Percentiles rank a stretch among this genome's conserved stretches.
Evolutionary conservation across 2,797 vertebrate species (phyloP).

Genomic region (Monodelphis domestica): DNA sequence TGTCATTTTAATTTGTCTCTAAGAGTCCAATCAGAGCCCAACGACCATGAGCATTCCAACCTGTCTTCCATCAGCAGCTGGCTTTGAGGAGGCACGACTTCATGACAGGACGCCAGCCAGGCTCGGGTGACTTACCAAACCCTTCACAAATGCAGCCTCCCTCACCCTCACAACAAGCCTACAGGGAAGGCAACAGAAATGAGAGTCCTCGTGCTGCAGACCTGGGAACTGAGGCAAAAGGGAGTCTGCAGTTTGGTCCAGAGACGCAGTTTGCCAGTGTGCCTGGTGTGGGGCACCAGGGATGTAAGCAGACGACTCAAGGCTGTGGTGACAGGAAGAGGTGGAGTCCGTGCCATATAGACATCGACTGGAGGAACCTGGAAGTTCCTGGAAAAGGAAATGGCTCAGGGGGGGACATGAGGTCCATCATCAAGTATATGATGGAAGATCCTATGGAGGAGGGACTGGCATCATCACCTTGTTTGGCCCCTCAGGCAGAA

Average conservation of each 20-base stretch:
- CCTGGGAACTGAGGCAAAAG: fast-evolving
- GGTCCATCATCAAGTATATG: neutral
- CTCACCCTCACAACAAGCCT: neutral
- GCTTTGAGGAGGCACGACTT: slow-evolving; percentile 70
- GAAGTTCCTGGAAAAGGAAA: neutral
- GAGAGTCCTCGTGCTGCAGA: neutral
- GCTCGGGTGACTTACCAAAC: neutral
- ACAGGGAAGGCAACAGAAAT: neutral
- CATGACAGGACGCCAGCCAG: slow-evolving; percentile 30
- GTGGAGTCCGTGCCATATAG: neutral
- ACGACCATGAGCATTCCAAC: slow-evolving; percentile 83
- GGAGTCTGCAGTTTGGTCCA: neutral
- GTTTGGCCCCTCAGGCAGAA: neutral
- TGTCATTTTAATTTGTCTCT: slow-evolving; percentile 81
- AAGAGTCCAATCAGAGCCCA: slow-evolving; percentile 81
- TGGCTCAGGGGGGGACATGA: neutral
- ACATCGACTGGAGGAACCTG: neutral
- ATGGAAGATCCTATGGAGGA: neutral
- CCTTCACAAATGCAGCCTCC: neutral
- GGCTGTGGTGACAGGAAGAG: neutral
- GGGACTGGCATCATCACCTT: neutral
- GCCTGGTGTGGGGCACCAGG: neutral
- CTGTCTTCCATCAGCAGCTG: slow-evolving; percentile 75
- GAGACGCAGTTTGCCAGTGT: neutral
- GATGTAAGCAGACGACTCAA: neutral